phyloP scores from a whole-genome alignment of 2,113 vertebrate species.

The Gambusia affinis region DNA sequence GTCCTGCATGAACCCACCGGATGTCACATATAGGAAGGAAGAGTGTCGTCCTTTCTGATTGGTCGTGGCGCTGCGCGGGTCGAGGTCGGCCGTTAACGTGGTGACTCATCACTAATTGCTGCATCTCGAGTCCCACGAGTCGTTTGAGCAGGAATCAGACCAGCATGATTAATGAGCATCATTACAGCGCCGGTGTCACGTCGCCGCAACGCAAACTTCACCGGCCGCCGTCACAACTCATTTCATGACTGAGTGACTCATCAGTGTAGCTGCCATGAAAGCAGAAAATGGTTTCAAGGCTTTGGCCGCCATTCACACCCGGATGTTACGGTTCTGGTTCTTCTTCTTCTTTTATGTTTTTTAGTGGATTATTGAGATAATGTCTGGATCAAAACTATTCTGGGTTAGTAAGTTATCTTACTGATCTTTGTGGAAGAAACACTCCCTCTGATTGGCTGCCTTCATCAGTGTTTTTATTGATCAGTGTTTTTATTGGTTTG shows the following conservation, averaged over 20 bases:
- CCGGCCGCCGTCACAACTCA: conserved; percentile 20
- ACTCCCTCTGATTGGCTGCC: too few relatives aligned
- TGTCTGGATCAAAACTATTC: too few relatives aligned
- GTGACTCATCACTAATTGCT: conserved; percentile 64
- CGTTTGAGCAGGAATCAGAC: conserved; percentile 24
- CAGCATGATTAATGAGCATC: conserved; percentile 49
- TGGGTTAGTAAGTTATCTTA: background rate
- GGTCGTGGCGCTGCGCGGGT: conserved; percentile 10
- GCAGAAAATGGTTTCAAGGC: background rate
- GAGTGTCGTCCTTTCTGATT: conserved; percentile 21
- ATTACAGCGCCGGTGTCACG: conserved; percentile 27
- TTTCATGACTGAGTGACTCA: conserved; percentile 56
- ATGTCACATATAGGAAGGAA: background rate
- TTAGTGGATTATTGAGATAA: background rate
- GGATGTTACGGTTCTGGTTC: background rate
- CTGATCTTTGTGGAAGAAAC: background rate
- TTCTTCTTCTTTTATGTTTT: background rate
- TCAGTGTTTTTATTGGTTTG: too few relatives aligned
- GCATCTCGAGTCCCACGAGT: conserved; percentile 34
- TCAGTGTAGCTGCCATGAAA: conserved; percentile 15
- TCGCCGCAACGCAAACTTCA: conserved; percentile 25
- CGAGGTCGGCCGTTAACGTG: conserved; percentile 21
- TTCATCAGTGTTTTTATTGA: too few relatives aligned
- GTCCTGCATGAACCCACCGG: background rate
- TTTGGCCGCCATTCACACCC: background rate